phyloP scores from a whole-genome alignment of 2,797 vertebrate species.

The Avahi laniger region DNA sequence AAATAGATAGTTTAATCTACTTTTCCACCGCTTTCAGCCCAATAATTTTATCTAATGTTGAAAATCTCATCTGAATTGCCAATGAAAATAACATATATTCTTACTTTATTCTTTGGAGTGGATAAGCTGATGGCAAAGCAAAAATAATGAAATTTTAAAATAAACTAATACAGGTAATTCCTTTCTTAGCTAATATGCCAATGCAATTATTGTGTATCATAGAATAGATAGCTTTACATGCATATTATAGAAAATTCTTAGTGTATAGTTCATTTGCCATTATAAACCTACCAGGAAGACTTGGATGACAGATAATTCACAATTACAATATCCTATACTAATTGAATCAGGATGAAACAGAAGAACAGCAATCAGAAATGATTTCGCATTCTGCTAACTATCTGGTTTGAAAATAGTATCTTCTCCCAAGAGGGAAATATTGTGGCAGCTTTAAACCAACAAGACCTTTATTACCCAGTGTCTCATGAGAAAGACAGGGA shows the following conservation, averaged over 20 bases:
- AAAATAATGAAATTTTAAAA: slow-evolving; percentile 48
- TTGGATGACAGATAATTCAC: slow-evolving; percentile 82
- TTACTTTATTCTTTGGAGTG: neutral
- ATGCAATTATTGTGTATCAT: slow-evolving; percentile 47
- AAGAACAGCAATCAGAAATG: slow-evolving; percentile 82
- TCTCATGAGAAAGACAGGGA: slow-evolving; percentile 64
- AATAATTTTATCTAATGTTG: slow-evolving; percentile 8
- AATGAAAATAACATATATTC: slow-evolving; percentile 55
- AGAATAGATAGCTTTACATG: slow-evolving; percentile 72
- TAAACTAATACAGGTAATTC: neutral
- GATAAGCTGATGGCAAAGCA: neutral
- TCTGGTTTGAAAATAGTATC: slow-evolving; percentile 75
- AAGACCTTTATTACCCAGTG: slow-evolving; percentile 59
- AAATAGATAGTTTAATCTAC: slow-evolving; percentile 35
- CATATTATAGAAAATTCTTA: slow-evolving; percentile 71
- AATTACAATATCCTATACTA: slow-evolving; percentile 83
- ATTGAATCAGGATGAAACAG: slow-evolving; percentile 82
- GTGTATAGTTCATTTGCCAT: slow-evolving; percentile 72
- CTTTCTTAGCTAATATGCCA: slow-evolving; percentile 59
- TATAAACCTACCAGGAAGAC: slow-evolving; percentile 76
- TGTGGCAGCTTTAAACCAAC: slow-evolving; percentile 77
- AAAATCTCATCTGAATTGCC: neutral
- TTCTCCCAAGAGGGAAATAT: slow-evolving; percentile 59
- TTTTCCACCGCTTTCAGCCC: neutral
- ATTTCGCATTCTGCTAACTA: slow-evolving; percentile 82